Percentiles rank a stretch among this genome's conserved stretches.
phyloP scores from a whole-genome alignment of 2,797 vertebrate species.

The Crenichthys baileyi region DNA sequence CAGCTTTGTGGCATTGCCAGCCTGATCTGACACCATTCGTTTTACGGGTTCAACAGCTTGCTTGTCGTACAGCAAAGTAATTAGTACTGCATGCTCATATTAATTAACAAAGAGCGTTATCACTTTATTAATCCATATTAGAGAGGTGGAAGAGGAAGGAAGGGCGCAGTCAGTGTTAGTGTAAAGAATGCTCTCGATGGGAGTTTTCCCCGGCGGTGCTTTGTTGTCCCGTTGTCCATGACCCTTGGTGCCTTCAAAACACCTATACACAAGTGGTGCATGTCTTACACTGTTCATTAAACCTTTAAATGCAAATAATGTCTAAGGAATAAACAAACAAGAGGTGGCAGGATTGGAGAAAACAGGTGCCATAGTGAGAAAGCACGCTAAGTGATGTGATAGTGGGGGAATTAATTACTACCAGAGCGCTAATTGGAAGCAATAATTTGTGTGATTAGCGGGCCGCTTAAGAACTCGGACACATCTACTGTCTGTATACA shows the following conservation, averaged over 20 bases:
- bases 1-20: conserved; percentile 51
- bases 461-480: conserved; percentile 96
- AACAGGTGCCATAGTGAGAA: conserved; percentile 99
- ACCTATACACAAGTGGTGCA: conserved; percentile 78
- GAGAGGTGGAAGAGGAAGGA: conserved; percentile 63
- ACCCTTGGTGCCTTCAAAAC: conserved; percentile 45
- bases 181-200: conserved; percentile 81
- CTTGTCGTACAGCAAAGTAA: conserved; percentile 92
- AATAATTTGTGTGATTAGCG: conserved; percentile 99
- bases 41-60: conserved; percentile 84
- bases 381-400: conserved; percentile 98
- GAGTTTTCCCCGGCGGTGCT: conserved; percentile 78
- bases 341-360: conserved; percentile 87
- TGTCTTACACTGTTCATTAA: conserved; percentile 90
- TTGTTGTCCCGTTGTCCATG: conserved; percentile 53
- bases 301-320: conserved; percentile 95
- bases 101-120: conserved; percentile 97
- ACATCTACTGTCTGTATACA: conserved; percentile 79
- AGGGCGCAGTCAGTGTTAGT: conserved; percentile 32
- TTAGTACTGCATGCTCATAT: conserved; percentile 95
- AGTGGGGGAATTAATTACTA: conserved; percentile 99
- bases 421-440: conserved; percentile 98
- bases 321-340: conserved; percentile 98
- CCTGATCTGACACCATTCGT: conserved; percentile 73
- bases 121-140: conserved; percentile 94